Percentiles rank a stretch among this genome's conserved stretches.
Evolutionary conservation across 2,888 invertebrate species (phyloP).

Genomic region (Stenoptilia bipunctidactyla): DNA sequence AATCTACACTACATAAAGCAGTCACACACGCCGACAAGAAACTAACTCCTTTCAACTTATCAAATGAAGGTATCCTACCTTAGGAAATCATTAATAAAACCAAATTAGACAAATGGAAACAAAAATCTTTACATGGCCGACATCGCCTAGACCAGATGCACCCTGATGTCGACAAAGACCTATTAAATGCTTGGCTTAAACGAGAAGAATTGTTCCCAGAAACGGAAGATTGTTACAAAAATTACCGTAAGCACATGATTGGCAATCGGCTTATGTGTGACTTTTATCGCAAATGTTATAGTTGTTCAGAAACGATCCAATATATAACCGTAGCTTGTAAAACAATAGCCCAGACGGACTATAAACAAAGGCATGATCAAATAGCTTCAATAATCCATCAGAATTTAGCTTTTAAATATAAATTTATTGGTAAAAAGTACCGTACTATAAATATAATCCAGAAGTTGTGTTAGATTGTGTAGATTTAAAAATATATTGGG

Average conservation of each 20-base stretch:
- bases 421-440: neutral
- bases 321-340: too few species aligned
- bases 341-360: too few species aligned
- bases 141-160: conserved; percentile 9
- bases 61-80: neutral
- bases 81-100: too few species aligned
- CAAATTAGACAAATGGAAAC: conserved; percentile 9
- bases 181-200: conserved; percentile 10
- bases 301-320: neutral
- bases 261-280: neutral
- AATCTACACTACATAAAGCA: neutral
- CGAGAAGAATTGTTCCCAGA: conserved; percentile 5
- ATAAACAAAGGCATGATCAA: neutral
- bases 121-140: conserved; percentile 10
- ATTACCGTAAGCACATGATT: neutral
- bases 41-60: neutral
- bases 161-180: conserved; percentile 10
- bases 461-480: neutral
- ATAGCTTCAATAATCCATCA: neutral
- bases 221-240: neutral
- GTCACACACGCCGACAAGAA: neutral
- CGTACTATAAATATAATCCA: neutral
- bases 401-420: neutral
- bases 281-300: neutral
- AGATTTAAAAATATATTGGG: conserved; percentile 2